Evolutionary conservation across 2,113 vertebrate genomes (phyloP).

Genomic region (Leptobrachium leishanense): DNA sequence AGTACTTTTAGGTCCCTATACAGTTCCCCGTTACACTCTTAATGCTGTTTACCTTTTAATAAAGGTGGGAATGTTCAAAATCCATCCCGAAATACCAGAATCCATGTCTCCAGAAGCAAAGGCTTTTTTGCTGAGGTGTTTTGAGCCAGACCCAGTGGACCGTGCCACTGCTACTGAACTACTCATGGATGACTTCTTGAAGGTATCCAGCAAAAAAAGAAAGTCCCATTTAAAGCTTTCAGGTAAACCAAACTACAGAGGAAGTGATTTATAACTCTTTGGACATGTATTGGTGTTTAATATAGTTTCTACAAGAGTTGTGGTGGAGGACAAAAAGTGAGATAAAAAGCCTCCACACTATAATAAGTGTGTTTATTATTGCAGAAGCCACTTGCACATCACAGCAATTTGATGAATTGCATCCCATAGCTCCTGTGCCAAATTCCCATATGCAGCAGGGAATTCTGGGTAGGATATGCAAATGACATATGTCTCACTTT

Average conservation of each 20-base stretch:
- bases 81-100: conserved; percentile 96
- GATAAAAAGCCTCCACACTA: no score
- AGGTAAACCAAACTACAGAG: conserved; percentile 61
- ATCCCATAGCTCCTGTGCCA: no score
- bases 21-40: no score
- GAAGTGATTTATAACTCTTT: not conserved
- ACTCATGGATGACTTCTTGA: conserved; percentile 92
- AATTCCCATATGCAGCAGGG: no score
- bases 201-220: conserved; percentile 92
- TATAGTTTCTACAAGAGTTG: no score
- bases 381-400: no score
- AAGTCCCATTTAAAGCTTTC: conserved; percentile 82
- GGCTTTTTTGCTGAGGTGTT: conserved; percentile 92
- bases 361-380: no score
- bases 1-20: no score
- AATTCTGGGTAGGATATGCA: no score
- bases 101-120: conserved; percentile 96
- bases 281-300: not conserved
- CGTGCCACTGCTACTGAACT: conserved; percentile 85
- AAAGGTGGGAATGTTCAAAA: conserved; percentile 99
- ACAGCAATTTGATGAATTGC: no score
- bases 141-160: conserved; percentile 93
- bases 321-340: no score
- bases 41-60: not conserved
- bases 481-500: no score